Evolutionary conservation across 2,888 invertebrate genomes (phyloP).

Genomic region (Mythimna ferrago): DNA sequence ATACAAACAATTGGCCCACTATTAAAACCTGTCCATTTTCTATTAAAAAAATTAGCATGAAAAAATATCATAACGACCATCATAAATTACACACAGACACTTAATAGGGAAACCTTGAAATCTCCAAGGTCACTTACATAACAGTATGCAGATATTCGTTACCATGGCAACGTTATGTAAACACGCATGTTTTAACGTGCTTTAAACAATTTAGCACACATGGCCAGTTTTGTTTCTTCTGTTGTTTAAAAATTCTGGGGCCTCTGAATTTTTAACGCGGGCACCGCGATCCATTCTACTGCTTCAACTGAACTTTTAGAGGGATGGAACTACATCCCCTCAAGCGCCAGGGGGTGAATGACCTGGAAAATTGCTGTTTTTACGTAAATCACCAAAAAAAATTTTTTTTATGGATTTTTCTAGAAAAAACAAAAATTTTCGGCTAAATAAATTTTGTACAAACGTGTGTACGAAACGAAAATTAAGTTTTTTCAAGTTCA

Average conservation of each 20-base stretch:
- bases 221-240: not conserved
- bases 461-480: too few species aligned
- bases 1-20: not conserved
- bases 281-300: too few species aligned
- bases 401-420: too few species aligned
- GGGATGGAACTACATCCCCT: too few species aligned
- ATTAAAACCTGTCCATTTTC: not conserved
- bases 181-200: not conserved
- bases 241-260: not conserved
- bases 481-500: too few species aligned
- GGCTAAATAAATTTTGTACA: too few species aligned
- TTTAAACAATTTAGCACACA: not conserved
- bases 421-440: too few species aligned
- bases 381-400: too few species aligned
- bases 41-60: not conserved
- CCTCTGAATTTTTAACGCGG: too few species aligned
- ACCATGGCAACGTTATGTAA: slow-evolving; percentile 15
- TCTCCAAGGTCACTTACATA: slow-evolving; percentile 21
- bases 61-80: not conserved
- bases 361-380: too few species aligned
- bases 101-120: slow-evolving; percentile 23
- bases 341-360: too few species aligned
- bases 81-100: not conserved
- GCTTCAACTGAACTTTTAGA: too few species aligned
- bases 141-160: slow-evolving; percentile 16